phyloP scores from a whole-genome alignment of 2,888 invertebrate species.

The Pelosia muscerda region DNA sequence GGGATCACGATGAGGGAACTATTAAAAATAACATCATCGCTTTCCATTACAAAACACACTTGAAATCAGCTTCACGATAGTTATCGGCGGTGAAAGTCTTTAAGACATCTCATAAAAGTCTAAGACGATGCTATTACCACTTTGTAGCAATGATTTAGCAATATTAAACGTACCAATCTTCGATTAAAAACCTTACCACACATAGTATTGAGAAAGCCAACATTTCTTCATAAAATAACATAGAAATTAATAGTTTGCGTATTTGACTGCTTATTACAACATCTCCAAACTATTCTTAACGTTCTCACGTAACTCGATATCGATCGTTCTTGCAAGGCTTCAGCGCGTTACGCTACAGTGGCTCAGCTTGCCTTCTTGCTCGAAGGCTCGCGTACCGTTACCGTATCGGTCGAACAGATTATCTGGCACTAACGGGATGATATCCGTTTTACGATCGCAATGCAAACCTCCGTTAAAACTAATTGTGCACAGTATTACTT shows the following conservation, averaged over 20 bases:
- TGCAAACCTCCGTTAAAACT: slow-evolving; percentile 51
- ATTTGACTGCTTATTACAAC: slow-evolving; percentile 43
- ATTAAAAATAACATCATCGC: slow-evolving; percentile 42
- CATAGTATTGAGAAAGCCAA: slow-evolving; percentile 58
- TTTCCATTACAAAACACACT: slow-evolving; percentile 44
- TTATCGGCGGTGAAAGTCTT: slow-evolving; percentile 56
- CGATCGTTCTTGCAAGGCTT: slow-evolving; percentile 80
- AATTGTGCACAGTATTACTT: slow-evolving; percentile 44
- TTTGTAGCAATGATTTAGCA: slow-evolving; percentile 60
- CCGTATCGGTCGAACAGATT: slow-evolving; percentile 66
- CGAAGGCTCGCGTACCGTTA: slow-evolving; percentile 72
- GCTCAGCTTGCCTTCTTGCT: slow-evolving; percentile 59
- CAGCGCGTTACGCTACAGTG: slow-evolving; percentile 70
- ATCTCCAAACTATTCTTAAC: slow-evolving; percentile 44
- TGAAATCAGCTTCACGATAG: slow-evolving; percentile 32
- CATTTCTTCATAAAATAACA: slow-evolving; percentile 33
- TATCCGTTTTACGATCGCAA: slow-evolving; percentile 61
- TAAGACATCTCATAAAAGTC: slow-evolving; percentile 36
- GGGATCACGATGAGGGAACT: neutral
- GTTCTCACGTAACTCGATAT: slow-evolving; percentile 77
- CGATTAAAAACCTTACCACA: slow-evolving; percentile 45
- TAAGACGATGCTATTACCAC: slow-evolving; percentile 44
- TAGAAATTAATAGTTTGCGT: slow-evolving; percentile 29
- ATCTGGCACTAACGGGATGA: slow-evolving; percentile 77
- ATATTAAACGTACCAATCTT: slow-evolving; percentile 43